These are phyloP conservation scores for Chlamydotis undulata DNA, from an alignment of 2,113 vertebrate species.

Conservation along the genomic window DNA sequence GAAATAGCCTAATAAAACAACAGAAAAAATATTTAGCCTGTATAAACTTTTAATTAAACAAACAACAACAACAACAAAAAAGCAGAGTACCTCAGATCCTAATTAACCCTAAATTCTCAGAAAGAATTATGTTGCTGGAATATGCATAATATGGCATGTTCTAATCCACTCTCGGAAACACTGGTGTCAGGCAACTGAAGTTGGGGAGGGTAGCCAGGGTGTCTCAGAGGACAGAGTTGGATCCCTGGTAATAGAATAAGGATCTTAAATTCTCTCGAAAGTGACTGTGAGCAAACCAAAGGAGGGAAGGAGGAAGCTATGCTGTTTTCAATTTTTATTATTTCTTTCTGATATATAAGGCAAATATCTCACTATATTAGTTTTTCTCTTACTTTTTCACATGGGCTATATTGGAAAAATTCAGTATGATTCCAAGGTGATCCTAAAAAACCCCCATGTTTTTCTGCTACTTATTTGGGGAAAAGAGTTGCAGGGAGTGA, in stretches of 20 bases:
- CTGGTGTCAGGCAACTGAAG: not conserved
- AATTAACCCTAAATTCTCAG: not conserved
- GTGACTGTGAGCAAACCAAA: not conserved
- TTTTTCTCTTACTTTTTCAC: not conserved
- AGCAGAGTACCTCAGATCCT: not conserved
- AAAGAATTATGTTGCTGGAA: not conserved
- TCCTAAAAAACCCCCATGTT: not conserved
- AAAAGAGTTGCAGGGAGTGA: not conserved
- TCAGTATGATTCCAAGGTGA: not conserved
- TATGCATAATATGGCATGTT: not conserved
- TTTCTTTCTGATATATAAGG: not conserved
- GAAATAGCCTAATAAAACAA: not conserved
- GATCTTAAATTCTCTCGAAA: not conserved
- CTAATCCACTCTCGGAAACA: not conserved
- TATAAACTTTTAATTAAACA: not conserved
- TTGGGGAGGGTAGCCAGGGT: not conserved
- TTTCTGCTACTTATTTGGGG: not conserved
- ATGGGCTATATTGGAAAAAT: not conserved
- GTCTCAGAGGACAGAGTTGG: not conserved
- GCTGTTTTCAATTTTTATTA: not conserved
- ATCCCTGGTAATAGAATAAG: not conserved
- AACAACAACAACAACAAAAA: not conserved
- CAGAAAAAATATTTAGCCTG: not conserved
- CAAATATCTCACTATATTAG: not conserved
- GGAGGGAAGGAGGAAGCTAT: not conserved